A percentile compares a stretch with the other conserved stretches of the same genome.
phyloP scores from a whole-genome alignment of 2,113 vertebrate genomes.

The Jaculus jaculus region DNA sequence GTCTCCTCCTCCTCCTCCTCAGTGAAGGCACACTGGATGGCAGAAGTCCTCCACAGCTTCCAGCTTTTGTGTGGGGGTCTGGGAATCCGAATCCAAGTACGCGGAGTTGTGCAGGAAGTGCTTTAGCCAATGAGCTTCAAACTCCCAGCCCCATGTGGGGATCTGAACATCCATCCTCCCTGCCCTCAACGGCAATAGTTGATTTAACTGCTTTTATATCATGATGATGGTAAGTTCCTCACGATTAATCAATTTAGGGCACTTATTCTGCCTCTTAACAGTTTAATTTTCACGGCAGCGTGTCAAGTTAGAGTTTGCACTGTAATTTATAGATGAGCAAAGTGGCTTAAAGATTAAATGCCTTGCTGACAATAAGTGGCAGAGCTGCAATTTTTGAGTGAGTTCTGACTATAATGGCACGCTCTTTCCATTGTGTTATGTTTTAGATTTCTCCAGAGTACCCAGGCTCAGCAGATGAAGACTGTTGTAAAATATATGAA shows the following conservation, averaged over 20 bases:
- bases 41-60: too few relatives aligned
- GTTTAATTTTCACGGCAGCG: slow-evolving; percentile 24
- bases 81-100: too few relatives aligned
- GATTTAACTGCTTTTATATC: background rate
- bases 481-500: background rate
- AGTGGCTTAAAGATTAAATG: slow-evolving; percentile 33
- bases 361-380: background rate
- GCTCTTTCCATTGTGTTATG: background rate
- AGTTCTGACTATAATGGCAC: background rate
- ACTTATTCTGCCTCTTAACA: background rate
- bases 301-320: background rate
- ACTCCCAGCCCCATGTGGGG: background rate
- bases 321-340: background rate
- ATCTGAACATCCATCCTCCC: background rate
- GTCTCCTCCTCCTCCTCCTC: too few relatives aligned
- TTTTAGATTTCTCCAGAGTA: slow-evolving; percentile 3
- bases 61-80: too few relatives aligned
- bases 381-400: slow-evolving; percentile 19
- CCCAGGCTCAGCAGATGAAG: background rate
- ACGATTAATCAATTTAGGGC: background rate
- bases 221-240: slow-evolving; percentile 27
- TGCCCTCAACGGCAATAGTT: background rate
- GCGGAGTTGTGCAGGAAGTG: too few relatives aligned
- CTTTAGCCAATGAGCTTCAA: too few relatives aligned
- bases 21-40: too few relatives aligned